phyloP scores from a whole-genome alignment of 2,113 vertebrate genomes.

The Zosterops borbonicus region DNA sequence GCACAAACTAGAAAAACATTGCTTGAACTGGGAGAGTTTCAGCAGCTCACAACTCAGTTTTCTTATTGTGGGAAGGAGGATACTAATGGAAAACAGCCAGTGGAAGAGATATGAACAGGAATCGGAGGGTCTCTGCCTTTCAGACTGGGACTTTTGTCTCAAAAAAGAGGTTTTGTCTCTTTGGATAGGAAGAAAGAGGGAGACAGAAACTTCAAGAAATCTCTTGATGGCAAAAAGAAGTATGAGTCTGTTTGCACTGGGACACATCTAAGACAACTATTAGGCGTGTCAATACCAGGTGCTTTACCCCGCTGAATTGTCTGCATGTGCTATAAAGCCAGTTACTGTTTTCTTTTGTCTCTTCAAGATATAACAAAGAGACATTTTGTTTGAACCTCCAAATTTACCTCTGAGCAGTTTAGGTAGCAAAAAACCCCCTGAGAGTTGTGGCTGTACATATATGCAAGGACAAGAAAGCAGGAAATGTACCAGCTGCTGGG shows the following conservation, averaged over 20 bases:
- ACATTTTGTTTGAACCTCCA: constrained; percentile 17
- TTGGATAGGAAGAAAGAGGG: neutral
- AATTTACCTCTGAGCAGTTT: neutral
- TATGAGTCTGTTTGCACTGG: neutral
- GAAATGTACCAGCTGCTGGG: constrained; percentile 16
- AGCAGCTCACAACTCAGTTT: neutral
- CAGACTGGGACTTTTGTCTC: neutral
- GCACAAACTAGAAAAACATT: neutral
- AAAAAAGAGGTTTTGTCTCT: neutral
- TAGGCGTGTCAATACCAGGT: neutral
- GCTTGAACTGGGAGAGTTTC: neutral
- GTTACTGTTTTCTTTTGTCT: neutral
- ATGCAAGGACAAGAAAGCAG: neutral
- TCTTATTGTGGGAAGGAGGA: neutral
- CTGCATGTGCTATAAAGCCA: neutral
- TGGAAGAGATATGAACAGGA: neutral
- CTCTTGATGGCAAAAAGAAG: neutral
- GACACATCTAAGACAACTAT: neutral
- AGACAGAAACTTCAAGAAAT: neutral
- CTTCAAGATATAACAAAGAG: neutral
- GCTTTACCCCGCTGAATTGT: neutral
- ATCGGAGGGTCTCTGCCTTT: neutral
- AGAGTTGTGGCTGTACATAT: neutral
- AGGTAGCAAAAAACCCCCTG: neutral
- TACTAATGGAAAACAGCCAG: neutral